Base-by-base conservation (phyloP, 2,113 vertebrate genomes). In the Dicerorhinus sumatrensis region DNA sequence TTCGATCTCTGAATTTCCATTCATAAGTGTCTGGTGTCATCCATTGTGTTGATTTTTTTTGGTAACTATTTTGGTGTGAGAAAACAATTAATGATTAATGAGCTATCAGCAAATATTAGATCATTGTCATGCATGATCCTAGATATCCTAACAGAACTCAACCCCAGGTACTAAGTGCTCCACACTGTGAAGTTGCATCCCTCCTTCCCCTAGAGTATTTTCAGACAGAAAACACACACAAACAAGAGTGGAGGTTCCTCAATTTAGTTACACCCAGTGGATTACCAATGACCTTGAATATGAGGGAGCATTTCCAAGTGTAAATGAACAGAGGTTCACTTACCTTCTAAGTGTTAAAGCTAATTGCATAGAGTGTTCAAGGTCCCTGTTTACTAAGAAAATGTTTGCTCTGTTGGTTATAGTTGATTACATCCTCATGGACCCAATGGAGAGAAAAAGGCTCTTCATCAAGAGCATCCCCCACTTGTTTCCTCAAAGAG, bases 351-450 rank as follows among this genome's bases (percentile, higher is more conserved):
- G 75, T 63, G 27, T 39, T 25, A 18, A 65, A 14, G 17, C 67
- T 56, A 8, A n/a, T 56, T 75, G 69, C 42, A 20, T 10, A 27
- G 42, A 51, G 8, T 63, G 54, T 23, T 21, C 33, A 56, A n/a
- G 12, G 46, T 11, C 54, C 33, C 21, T 80, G 25, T 42, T 67
- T 89, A 23, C 31, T 67, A 12, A 42, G 11, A 8, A 6, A 25
- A 18, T 29, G 2, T 91, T 75, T 73, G 3, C 31, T 8, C 3
- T 94, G 21, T 98, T 91, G 94, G 1, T 98, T 94, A 4, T 94
- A 99, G 99, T 99, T 96, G 99, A 99, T 97, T 99, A 99, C 95
- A 98, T 99, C 97, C 98, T 99, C 93, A 98, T 99, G 98, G 99
- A 99, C 96, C 99, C 99, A 2, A 96, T 95, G 62, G 99, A 99